Evolutionary conservation across 2,888 invertebrate species (phyloP).

Genomic region (Mesodorylaimus sp.): DNA sequence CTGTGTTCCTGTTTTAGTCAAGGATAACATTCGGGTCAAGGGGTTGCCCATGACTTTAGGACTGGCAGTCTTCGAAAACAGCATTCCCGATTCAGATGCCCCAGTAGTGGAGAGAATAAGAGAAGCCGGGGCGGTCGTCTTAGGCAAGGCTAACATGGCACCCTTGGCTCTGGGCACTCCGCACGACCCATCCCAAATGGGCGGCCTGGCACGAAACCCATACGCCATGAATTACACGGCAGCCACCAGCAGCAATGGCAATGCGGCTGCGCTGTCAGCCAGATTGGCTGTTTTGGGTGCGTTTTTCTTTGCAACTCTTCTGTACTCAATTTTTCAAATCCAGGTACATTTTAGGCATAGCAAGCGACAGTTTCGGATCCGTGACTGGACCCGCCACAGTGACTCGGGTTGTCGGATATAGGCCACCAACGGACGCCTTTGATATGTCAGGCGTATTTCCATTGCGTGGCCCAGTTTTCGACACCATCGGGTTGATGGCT

Average conservation of each 20-base stretch:
- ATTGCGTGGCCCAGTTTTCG: too few species aligned
- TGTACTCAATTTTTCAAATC: too few species aligned
- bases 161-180: not conserved
- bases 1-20: not conserved
- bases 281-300: not conserved
- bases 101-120: not conserved
- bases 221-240: not conserved
- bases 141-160: slow-evolving; percentile 3
- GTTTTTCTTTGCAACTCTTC: too few species aligned
- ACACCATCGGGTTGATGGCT: too few species aligned
- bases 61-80: not conserved
- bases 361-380: not conserved
- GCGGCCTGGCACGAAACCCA: not conserved
- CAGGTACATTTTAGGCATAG: too few species aligned
- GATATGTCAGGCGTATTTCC: not conserved
- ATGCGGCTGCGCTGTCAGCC: not conserved
- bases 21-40: not conserved
- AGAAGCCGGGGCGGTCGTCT: not conserved
- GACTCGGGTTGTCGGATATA: not conserved
- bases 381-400: not conserved
- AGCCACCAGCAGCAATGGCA: not conserved
- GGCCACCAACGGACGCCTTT: not conserved
- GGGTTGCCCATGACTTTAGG: not conserved
- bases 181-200: not conserved
- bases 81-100: not conserved